These are phyloP conservation scores for Caenorhabditis becei DNA, from an alignment of 2,888 invertebrate species.

Conservation along the genomic window DNA sequence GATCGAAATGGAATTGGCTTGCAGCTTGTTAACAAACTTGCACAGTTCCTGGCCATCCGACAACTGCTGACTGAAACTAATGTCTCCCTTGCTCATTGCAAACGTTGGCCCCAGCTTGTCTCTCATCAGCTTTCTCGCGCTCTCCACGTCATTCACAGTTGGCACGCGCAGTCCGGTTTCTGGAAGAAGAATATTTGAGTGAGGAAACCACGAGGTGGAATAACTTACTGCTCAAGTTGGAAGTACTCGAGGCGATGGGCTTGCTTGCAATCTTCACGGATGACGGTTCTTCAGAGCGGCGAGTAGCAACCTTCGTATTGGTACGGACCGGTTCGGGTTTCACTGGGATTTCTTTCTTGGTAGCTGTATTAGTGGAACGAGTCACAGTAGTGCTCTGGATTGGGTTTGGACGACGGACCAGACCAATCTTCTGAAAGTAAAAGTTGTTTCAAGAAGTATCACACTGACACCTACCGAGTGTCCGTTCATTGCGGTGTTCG, in stretches of 20 bases:
- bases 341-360: slow-evolving; percentile 48
- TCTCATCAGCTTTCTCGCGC: slow-evolving; percentile 56
- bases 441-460: not conserved
- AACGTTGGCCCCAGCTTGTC: slow-evolving; percentile 61
- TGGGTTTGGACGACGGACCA: slow-evolving; percentile 38
- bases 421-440: slow-evolving; percentile 30
- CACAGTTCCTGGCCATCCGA: slow-evolving; percentile 59
- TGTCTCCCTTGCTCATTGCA: slow-evolving; percentile 47
- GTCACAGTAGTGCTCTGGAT: slow-evolving; percentile 45
- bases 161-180: slow-evolving; percentile 43
- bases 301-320: slow-evolving; percentile 18
- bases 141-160: slow-evolving; percentile 47
- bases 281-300: slow-evolving; percentile 47
- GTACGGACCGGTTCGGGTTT: slow-evolving; percentile 18
- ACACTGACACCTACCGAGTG: slow-evolving; percentile 11
- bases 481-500: slow-evolving; percentile 14
- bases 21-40: slow-evolving; percentile 60
- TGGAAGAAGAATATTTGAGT: slow-evolving; percentile 36
- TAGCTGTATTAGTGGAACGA: slow-evolving; percentile 21
- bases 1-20: slow-evolving; percentile 41
- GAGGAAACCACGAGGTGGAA: slow-evolving; percentile 24
- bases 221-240: slow-evolving; percentile 59
- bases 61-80: slow-evolving; percentile 55
- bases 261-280: slow-evolving; percentile 27
- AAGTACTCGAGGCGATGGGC: slow-evolving; percentile 48